Evolutionary conservation across 2,888 invertebrate genomes (phyloP).

Genomic region (Stenoptilia bipunctidactyla): DNA sequence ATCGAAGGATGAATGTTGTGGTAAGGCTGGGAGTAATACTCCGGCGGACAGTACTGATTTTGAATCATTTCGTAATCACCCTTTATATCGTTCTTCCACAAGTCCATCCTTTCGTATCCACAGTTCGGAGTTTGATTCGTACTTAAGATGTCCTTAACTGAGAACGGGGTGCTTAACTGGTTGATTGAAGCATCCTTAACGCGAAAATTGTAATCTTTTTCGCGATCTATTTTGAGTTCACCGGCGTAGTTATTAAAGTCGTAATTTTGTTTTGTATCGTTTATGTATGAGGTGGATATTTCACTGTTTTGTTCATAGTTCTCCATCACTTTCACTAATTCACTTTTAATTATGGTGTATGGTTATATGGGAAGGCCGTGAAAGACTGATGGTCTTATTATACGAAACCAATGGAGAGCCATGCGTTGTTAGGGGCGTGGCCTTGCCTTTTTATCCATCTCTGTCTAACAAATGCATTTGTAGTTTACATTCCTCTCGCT

Average conservation of each 20-base stretch:
- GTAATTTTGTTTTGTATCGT: slow-evolving; percentile 40
- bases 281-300: slow-evolving; percentile 45
- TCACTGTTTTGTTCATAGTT: slow-evolving; percentile 52
- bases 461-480: slow-evolving; percentile 18
- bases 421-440: slow-evolving; percentile 42
- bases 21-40: slow-evolving; percentile 42
- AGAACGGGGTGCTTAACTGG: slow-evolving; percentile 45
- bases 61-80: slow-evolving; percentile 40
- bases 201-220: not conserved
- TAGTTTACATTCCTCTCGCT: slow-evolving; percentile 6
- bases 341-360: slow-evolving; percentile 39
- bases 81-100: slow-evolving; percentile 40
- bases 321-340: slow-evolving; percentile 34
- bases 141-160: slow-evolving; percentile 54
- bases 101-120: slow-evolving; percentile 44
- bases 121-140: slow-evolving; percentile 39
- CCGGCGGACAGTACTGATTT: slow-evolving; percentile 37
- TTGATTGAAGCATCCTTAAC: not conserved
- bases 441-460: slow-evolving; percentile 23
- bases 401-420: slow-evolving; percentile 49
- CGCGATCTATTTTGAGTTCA: slow-evolving; percentile 8
- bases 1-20: slow-evolving; percentile 39
- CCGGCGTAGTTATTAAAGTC: slow-evolving; percentile 28
- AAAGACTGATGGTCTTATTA: slow-evolving; percentile 54
- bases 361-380: slow-evolving; percentile 41